Base-by-base conservation (phyloP, 1,140 invertebrate genomes). In the Plectrocnemia conspersa region DNA sequence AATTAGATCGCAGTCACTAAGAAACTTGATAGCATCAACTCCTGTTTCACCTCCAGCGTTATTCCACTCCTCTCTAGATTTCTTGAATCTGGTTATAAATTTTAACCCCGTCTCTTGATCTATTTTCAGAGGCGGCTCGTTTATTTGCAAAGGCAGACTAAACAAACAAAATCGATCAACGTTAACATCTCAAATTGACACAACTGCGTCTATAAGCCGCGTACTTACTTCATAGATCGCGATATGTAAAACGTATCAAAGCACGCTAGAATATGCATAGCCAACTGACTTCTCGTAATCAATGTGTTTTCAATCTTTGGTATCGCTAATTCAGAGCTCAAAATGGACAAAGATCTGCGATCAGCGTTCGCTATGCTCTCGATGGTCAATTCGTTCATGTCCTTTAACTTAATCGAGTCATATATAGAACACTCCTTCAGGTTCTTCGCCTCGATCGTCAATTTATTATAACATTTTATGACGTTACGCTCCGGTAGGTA, bases 1-100 rank as follows among this genome's bases (percentile, higher is more conserved):
- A 10, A 96, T 68, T 55, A 98, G 85, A 69, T 98, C 94, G 11
- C 88, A 91, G 68, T 97, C 93, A 32, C 85, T 83, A 81, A 89
- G 90, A 66, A 97, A 96, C 38, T 92, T 76, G 56, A 96, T 86
- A 5, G 95, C 94, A 74, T 98, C 95, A 40, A 97, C 84, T 42
- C 40, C 49, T 9, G 91, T 95, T 68, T 97, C 91, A 0, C 89
- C 91, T 1, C 92, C 93, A 72, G 98, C 98, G 3, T 95, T 94
- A n/a, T n/a, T n/a, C 96, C 96, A 99, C 5, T 94, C 94, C 45
- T 94, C 94, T 22, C 96, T 96, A 69, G 94, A 89, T 73, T 89
- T 93, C 70, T 97, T 91, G 76, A 98, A 98, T 63, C 96, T 79
- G 66, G 86, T 93, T 1, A 97, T 88, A 7, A 82, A 84, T 32